These are phyloP conservation scores for Albula goreensis DNA, from an alignment of 2,113 vertebrate species.

Conservation along the genomic window DNA sequence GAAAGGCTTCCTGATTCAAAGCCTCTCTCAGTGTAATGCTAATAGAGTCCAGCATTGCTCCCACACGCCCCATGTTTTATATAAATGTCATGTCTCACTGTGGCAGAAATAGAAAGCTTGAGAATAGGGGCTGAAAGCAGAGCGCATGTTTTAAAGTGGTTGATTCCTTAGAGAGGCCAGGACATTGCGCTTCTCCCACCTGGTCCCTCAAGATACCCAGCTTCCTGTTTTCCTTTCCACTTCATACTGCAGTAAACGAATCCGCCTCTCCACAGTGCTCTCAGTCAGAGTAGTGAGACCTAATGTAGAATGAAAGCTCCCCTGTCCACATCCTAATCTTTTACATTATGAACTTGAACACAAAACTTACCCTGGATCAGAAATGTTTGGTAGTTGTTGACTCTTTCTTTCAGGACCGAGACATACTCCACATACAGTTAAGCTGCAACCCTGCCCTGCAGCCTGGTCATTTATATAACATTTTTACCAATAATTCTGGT, in stretches of 20 bases:
- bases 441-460: too few relatives aligned
- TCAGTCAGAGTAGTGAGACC: too few relatives aligned
- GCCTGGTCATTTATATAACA: too few relatives aligned
- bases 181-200: neutral
- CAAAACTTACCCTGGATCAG: too few relatives aligned
- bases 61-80: conserved; percentile 57
- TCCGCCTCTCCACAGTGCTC: neutral
- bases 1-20: conserved; percentile 50
- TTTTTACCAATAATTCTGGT: too few relatives aligned
- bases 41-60: conserved; percentile 42
- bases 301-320: too few relatives aligned
- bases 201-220: neutral
- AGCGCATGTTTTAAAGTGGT: neutral
- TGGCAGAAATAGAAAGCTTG: conserved; percentile 44
- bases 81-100: conserved; percentile 62
- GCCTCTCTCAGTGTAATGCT: conserved; percentile 52
- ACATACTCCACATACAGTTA: too few relatives aligned
- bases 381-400: too few relatives aligned
- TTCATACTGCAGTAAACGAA: neutral
- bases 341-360: too few relatives aligned
- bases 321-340: too few relatives aligned
- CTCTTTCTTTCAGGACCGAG: too few relatives aligned
- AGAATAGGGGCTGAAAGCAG: neutral
- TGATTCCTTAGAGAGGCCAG: neutral
- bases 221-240: neutral